Percentiles rank a stretch among this genome's conserved stretches.
These are phyloP conservation scores for Narcine bancroftii DNA, from an alignment of 2,113 vertebrate species.

Conservation along the genomic window DNA sequence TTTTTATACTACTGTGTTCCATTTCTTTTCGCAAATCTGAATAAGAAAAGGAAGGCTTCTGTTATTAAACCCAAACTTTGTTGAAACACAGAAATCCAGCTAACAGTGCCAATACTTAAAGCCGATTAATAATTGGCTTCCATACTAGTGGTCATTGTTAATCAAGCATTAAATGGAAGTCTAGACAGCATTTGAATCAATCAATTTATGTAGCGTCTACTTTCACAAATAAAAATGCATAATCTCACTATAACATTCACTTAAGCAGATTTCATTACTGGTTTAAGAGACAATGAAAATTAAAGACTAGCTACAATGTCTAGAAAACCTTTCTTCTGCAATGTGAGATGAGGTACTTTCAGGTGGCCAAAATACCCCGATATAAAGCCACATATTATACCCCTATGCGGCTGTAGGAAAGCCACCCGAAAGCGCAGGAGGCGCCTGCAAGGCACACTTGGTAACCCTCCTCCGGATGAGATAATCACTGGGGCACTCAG, in stretches of 20 bases:
- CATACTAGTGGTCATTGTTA: slow-evolving; percentile 70
- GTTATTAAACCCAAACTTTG: slow-evolving; percentile 45
- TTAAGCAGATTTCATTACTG: neutral
- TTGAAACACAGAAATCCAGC: slow-evolving; percentile 57
- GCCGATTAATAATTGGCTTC: slow-evolving; percentile 64
- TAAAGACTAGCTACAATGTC: neutral
- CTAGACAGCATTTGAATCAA: slow-evolving; percentile 62
- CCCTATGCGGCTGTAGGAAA: no score
- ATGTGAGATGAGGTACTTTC: no score
- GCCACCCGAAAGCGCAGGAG: no score
- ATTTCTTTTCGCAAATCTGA: neutral
- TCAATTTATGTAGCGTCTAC: slow-evolving; percentile 63
- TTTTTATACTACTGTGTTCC: neutral
- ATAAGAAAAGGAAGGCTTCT: neutral
- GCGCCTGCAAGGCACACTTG: no score
- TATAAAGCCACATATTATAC: no score
- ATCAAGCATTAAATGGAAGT: slow-evolving; percentile 62
- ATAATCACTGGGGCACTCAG: no score
- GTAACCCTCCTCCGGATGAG: no score
- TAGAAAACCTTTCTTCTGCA: neutral
- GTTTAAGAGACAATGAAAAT: neutral
- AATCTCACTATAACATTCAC: slow-evolving; percentile 8
- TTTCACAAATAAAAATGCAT: slow-evolving; percentile 52
- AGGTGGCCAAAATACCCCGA: no score
- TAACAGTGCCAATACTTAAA: slow-evolving; percentile 64